phyloP scores from a whole-genome alignment of 2,113 vertebrate species.

The Motacilla alba region DNA sequence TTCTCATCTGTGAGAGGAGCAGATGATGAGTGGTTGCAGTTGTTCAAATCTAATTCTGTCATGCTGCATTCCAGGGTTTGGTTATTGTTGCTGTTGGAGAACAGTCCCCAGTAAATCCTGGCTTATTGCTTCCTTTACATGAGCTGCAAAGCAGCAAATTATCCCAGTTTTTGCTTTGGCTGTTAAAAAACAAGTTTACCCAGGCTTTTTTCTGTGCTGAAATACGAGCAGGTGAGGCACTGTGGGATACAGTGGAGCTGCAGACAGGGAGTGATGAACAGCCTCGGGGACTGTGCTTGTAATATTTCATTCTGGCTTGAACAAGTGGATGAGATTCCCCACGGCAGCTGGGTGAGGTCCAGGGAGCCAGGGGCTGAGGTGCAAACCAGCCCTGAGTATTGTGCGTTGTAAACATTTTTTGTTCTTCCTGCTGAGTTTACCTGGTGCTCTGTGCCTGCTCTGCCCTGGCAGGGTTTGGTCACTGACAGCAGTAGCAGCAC shows the following conservation, averaged over 20 bases:
- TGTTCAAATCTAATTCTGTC: neutral
- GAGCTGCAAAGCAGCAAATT: neutral
- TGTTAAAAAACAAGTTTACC: neutral
- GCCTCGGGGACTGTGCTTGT: neutral
- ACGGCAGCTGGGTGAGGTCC: neutral
- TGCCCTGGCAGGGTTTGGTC: neutral
- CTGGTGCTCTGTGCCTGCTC: neutral
- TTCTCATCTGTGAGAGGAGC: neutral
- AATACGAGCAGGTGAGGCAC: neutral
- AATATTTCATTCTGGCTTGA: neutral
- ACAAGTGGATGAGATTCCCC: neutral
- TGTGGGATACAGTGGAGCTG: neutral
- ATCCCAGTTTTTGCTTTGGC: neutral
- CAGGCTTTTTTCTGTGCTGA: neutral
- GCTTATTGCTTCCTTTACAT: neutral
- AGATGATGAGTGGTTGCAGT: neutral
- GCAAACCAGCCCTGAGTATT: neutral
- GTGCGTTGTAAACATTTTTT: neutral
- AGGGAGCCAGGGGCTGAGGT: neutral
- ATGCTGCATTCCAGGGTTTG: neutral
- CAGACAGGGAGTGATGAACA: neutral
- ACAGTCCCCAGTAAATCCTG: neutral
- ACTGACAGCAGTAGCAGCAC: neutral
- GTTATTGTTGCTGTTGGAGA: conserved; percentile 3
- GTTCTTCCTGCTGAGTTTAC: neutral